Evolutionary conservation across 2,888 invertebrate species (phyloP), one percentile per base, ranked within the genome.

Genomic region (Dolichomitus sp.): DNA sequence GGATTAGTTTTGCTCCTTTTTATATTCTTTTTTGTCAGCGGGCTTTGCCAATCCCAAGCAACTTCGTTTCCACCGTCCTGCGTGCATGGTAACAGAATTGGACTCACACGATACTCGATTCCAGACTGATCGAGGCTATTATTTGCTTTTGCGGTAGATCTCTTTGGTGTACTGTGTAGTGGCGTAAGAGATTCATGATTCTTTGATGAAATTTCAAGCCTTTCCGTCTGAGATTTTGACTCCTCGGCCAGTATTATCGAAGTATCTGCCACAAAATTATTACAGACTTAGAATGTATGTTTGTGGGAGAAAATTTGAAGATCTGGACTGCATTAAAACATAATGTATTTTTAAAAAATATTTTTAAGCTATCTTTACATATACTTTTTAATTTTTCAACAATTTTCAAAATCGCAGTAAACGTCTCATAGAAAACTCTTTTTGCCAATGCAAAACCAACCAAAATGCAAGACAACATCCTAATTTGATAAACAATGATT

Each of bases 41-140:
- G 92, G 19, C 93, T 94, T 84, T 94, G 93, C 94, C 94, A 95
- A 84, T 95, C 94, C 95, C 95, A 95, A 5, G 94, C 89, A 17
- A 95, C 94, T 87, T 94, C 94, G 57, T 88, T 90, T 23, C 88
- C 89, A 75, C 88, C 88, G n/a, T 94, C 94, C 87, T 94, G 94
- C 5, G 94, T 94, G 48, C 88, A 92, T 9, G 92, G 90, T 33
- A 93, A 86, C 61, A 90, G 89, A 69, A 91, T 87, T 33, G 92
- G 93, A 83, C 92, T 94, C 30, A 65, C 78, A 0, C 72, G 80
- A 68, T 86, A 85, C 14, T 88, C 83, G 11, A 87, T 61, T 4
- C 86, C 80, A 5, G 89, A 86, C 27, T 57, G 48, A 1, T 85
- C 83, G 57, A 87, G 87, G 1, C 48, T 0, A 9, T 72, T 12